phyloP scores from a whole-genome alignment of 2,113 vertebrate genomes.

The Tenebrosternarchus preto region DNA sequence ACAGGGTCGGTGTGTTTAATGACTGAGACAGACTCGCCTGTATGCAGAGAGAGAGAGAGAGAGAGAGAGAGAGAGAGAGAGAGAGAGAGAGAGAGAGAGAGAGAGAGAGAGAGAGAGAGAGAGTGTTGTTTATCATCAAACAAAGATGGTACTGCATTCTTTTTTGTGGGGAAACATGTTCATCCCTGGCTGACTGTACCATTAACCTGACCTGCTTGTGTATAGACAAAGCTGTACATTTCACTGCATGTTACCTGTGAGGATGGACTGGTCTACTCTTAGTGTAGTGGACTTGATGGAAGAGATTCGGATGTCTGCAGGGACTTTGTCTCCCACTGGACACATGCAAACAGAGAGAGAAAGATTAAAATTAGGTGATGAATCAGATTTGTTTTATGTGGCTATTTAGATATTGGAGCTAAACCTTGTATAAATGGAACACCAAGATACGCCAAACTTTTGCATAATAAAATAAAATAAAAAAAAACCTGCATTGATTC shows the following conservation, averaged over 20 bases:
- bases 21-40: conserved; percentile 95
- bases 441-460: too few relatives aligned
- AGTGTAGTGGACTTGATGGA: conserved; percentile 98
- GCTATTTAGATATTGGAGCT: too few relatives aligned
- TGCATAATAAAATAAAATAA: too few relatives aligned
- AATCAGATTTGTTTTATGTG: background rate
- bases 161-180: too few relatives aligned
- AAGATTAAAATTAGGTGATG: conserved; percentile 22
- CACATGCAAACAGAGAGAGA: background rate
- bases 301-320: conserved; percentile 95
- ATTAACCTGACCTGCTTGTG: background rate
- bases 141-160: too few relatives aligned
- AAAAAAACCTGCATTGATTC: too few relatives aligned
- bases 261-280: conserved; percentile 96
- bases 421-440: too few relatives aligned
- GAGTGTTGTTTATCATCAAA: too few relatives aligned
- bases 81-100: background rate
- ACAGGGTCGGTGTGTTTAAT: conserved; percentile 99
- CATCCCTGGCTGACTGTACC: background rate
- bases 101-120: background rate
- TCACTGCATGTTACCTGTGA: conserved; percentile 82
- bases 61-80: background rate
- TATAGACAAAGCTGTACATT: background rate
- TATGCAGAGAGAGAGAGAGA: background rate
- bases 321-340: conserved; percentile 97